These are phyloP conservation scores for Lasioglossum baleicum DNA, from an alignment of 1,140 invertebrate genomes.

Conservation along the genomic window DNA sequence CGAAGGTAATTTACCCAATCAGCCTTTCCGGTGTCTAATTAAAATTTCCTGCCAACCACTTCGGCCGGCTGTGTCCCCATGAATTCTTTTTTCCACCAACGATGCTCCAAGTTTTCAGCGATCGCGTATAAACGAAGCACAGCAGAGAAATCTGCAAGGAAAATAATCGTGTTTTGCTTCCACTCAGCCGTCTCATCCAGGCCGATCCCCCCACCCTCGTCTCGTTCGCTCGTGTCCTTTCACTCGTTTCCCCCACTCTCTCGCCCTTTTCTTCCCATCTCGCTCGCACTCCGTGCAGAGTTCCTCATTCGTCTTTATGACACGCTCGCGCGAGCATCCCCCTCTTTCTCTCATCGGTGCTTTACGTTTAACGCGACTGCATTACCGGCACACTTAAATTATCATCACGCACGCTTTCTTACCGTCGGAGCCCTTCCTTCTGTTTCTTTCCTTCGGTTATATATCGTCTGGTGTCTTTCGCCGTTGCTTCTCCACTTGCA, in stretches of 20 bases:
- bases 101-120: no score
- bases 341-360: no score
- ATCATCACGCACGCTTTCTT: slow-evolving; percentile 32
- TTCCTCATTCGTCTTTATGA: no score
- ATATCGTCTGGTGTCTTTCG: background rate
- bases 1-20: no score
- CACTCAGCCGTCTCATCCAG: background rate
- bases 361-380: slow-evolving; percentile 35
- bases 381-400: slow-evolving; percentile 52
- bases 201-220: background rate
- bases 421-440: background rate
- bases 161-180: slow-evolving; percentile 49
- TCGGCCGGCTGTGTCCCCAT: no score
- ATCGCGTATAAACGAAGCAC: no score
- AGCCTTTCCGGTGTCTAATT: no score
- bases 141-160: no score
- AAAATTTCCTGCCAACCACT: no score
- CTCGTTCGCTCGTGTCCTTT: slow-evolving; percentile 1
- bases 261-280: background rate
- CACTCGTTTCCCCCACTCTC: background rate
- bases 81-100: no score
- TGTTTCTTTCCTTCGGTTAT: slow-evolving; percentile 1
- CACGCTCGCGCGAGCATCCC: background rate
- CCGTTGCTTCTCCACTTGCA: background rate
- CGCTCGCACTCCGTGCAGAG: slow-evolving; percentile 10